Evolutionary conservation across 2,888 invertebrate genomes (phyloP).

Genomic region (Labia minor): DNA sequence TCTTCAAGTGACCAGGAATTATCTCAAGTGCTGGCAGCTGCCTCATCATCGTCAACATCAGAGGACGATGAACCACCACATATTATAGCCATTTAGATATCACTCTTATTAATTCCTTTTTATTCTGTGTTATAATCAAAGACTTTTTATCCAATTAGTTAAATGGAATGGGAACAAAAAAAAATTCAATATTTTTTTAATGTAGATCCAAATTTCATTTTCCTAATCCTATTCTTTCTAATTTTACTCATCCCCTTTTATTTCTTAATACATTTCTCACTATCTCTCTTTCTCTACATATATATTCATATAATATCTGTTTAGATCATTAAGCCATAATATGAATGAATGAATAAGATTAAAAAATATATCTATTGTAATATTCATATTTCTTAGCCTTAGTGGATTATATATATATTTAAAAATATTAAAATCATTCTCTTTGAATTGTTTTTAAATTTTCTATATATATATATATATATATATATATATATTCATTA

Average conservation of each 20-base stretch:
- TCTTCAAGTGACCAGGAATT: neutral
- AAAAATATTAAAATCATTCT: too few species aligned
- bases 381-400: too few species aligned
- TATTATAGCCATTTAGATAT: neutral
- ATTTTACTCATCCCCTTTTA: neutral
- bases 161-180: neutral
- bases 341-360: too few species aligned
- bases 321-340: too few species aligned
- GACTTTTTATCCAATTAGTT: neutral
- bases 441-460: too few species aligned
- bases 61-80: neutral
- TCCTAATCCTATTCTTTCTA: neutral
- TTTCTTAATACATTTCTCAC: neutral
- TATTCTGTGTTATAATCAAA: neutral
- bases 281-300: too few species aligned
- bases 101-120: neutral
- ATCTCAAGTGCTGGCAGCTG: neutral
- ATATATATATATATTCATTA: too few species aligned
- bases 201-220: neutral
- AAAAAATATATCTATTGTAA: too few species aligned
- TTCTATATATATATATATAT: too few species aligned
- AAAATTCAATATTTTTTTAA: neutral
- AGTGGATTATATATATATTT: too few species aligned
- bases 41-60: neutral
- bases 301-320: too few species aligned